Conservation (phyloP, 2,888 invertebrate species). For the Graphium colonna region DNA sequence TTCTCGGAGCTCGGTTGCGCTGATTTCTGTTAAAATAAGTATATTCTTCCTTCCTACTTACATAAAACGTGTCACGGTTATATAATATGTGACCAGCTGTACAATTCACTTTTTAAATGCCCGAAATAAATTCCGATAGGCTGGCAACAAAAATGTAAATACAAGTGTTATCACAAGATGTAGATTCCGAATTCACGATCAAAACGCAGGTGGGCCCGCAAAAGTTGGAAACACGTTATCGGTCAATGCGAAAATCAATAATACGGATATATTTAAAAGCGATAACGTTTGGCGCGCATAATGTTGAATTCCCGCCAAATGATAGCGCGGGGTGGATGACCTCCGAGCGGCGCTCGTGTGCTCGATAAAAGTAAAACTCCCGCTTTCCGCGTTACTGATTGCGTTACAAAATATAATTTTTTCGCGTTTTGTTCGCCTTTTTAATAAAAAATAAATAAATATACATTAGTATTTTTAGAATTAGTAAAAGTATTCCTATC, state of each 20-base stretch:
- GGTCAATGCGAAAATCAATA: conserved; percentile 1
- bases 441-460: no score
- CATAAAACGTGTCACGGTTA: no score
- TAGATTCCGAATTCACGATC: no score
- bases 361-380: conserved; percentile 72
- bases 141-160: no score
- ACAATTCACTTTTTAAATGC: neutral
- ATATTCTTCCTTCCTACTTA: no score
- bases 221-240: conserved; percentile 6
- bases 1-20: no score
- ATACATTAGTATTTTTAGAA: no score
- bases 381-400: conserved; percentile 48
- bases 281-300: conserved; percentile 3
- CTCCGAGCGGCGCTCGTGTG: conserved; percentile 39
- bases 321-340: conserved; percentile 32
- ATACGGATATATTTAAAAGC: neutral
- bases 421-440: neutral
- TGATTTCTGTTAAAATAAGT: no score
- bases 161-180: neutral
- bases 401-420: conserved; percentile 38
- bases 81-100: no score
- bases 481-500: no score
- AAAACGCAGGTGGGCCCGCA: neutral
- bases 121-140: neutral
- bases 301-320: conserved; percentile 37